Percentiles rank a stretch among this genome's conserved stretches.
These are phyloP conservation scores for Spodoptera littoralis DNA, from an alignment of 2,888 invertebrate genomes.

Conservation along the genomic window DNA sequence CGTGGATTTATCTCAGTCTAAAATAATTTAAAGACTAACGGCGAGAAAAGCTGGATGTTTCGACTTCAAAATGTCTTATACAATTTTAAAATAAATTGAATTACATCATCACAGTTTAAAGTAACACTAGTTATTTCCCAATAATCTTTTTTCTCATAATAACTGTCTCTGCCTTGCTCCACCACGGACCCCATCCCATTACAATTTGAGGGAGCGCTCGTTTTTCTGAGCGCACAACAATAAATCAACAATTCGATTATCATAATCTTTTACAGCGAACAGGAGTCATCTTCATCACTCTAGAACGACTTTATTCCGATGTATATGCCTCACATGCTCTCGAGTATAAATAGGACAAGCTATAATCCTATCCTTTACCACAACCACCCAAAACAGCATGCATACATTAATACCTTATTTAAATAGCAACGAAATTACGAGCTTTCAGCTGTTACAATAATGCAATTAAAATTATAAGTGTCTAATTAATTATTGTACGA, in stretches of 20 bases:
- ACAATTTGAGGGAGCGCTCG: constrained; percentile 20
- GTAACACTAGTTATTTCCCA: no score
- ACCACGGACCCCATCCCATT: constrained; percentile 2
- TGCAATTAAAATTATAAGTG: no score
- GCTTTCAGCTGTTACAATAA: no score
- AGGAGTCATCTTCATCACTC: constrained; percentile 54
- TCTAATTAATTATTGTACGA: no score
- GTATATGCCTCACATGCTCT: constrained; percentile 13
- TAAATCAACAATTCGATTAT: constrained; percentile 62
- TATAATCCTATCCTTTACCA: background rate
- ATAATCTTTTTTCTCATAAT: no score
- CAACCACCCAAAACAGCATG: no score
- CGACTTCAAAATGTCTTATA: no score
- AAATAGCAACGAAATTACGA: no score
- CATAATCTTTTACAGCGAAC: constrained; percentile 59
- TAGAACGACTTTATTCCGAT: constrained; percentile 50
- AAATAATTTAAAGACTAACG: background rate
- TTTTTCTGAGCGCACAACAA: constrained; percentile 24
- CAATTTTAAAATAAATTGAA: no score
- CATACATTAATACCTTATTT: no score
- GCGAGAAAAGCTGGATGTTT: no score
- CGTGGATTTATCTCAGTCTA: constrained; percentile 29
- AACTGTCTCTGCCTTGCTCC: background rate
- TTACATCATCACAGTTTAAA: no score
- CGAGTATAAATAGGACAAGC: constrained; percentile 30